Conservation (phyloP, 2,888 invertebrate genomes). For the Temnothorax unifasciatus region DNA sequence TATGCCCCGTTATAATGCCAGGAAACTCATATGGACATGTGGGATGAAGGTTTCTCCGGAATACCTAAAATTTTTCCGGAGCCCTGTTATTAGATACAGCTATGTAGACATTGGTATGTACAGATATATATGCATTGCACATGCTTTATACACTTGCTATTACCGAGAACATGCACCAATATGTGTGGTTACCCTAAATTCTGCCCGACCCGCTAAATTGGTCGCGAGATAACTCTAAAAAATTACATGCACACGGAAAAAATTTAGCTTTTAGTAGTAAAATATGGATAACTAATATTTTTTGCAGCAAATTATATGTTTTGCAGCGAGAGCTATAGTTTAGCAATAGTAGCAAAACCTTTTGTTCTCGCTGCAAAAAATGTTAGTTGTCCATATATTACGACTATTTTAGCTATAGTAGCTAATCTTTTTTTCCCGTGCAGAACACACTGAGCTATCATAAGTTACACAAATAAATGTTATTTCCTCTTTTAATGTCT, state of each 20-base stretch:
- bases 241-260: neutral
- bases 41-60: neutral
- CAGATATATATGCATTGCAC: neutral
- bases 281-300: too few relatives aligned
- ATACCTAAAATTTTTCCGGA: constrained; percentile 32
- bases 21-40: neutral
- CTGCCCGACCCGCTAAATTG: neutral
- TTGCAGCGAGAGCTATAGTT: too few relatives aligned
- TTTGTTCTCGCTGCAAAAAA: too few relatives aligned
- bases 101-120: constrained; percentile 13
- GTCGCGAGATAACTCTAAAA: neutral
- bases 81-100: constrained; percentile 14
- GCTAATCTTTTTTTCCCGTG: too few relatives aligned
- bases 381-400: too few relatives aligned
- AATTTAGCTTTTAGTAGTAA: too few relatives aligned
- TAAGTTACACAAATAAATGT: neutral
- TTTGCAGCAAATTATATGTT: too few relatives aligned
- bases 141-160: constrained; percentile 31
- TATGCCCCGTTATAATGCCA: neutral
- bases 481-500: neutral
- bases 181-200: constrained; percentile 31
- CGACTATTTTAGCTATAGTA: too few relatives aligned
- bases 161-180: constrained; percentile 21
- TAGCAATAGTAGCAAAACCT: too few relatives aligned
- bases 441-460: neutral